Evolutionary conservation across 2,797 vertebrate species (phyloP).

Genomic region (Falco berigora): DNA sequence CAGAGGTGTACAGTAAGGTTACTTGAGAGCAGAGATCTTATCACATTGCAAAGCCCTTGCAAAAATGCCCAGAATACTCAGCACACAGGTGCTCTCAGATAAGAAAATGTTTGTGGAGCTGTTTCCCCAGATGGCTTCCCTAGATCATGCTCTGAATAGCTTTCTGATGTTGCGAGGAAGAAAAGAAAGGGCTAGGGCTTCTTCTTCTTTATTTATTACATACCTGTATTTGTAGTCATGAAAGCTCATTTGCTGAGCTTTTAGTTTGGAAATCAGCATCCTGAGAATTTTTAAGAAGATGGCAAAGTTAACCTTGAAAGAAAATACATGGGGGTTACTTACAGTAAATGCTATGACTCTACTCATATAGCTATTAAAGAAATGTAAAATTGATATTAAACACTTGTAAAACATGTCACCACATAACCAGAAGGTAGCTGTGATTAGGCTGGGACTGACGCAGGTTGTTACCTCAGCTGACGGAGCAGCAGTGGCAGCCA

Average conservation of each 20-base stretch:
- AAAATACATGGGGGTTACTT: conserved; percentile 15
- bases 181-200: not conserved
- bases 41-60: not conserved
- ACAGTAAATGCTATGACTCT: not conserved
- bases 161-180: not conserved
- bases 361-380: not conserved
- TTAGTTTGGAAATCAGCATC: conserved; percentile 91
- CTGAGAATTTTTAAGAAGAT: conserved; percentile 93
- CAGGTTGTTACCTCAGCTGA: not conserved
- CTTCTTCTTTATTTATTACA: not conserved
- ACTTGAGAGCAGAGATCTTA: not conserved
- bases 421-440: not conserved
- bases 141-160: not conserved
- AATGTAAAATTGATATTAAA: not conserved
- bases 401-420: not conserved
- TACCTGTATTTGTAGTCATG: conserved; percentile 97
- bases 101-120: not conserved
- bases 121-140: not conserved
- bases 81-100: not conserved
- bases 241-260: conserved; percentile 89
- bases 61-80: not conserved
- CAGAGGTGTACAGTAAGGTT: not conserved
- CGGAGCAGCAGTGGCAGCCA: not conserved
- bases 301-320: conserved; percentile 87
- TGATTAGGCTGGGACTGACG: not conserved